phyloP scores from a whole-genome alignment of 2,888 invertebrate species.

The Brachyopa scutellaris region DNA sequence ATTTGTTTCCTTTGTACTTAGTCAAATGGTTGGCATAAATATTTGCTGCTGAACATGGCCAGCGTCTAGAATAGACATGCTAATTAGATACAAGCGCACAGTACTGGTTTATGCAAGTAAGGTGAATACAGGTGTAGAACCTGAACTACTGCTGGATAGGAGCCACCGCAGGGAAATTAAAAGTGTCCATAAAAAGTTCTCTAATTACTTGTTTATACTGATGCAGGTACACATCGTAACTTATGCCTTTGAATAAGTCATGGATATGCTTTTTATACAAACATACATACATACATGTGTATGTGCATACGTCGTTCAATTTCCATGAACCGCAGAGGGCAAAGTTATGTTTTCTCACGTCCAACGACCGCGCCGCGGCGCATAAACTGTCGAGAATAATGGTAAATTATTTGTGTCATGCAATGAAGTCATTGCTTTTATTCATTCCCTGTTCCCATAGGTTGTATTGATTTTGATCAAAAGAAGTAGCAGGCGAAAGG shows the following conservation, averaged over 20 bases:
- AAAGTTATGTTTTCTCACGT: constrained; percentile 67
- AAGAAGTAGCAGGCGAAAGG: not conserved
- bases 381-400: constrained; percentile 37
- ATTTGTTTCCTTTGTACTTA: not conserved
- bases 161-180: constrained; percentile 60
- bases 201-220: constrained; percentile 58
- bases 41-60: constrained; percentile 35
- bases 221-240: constrained; percentile 18
- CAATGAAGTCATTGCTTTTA: constrained; percentile 53
- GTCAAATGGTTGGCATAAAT: constrained; percentile 34
- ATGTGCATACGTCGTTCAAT: not conserved
- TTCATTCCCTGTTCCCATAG: constrained; percentile 16
- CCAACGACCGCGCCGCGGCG: constrained; percentile 2
- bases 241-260: constrained; percentile 58
- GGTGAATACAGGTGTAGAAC: constrained; percentile 14
- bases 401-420: constrained; percentile 60
- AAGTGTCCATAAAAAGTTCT: constrained; percentile 61
- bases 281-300: no score
- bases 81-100: constrained; percentile 52
- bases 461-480: not conserved
- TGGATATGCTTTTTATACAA: constrained; percentile 16
- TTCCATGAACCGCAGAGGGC: constrained; percentile 14
- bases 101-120: constrained; percentile 8
- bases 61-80: constrained; percentile 49
- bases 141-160: not conserved